phyloP scores from a whole-genome alignment of 1,140 invertebrate genomes.

The Procambarus clarkii region DNA sequence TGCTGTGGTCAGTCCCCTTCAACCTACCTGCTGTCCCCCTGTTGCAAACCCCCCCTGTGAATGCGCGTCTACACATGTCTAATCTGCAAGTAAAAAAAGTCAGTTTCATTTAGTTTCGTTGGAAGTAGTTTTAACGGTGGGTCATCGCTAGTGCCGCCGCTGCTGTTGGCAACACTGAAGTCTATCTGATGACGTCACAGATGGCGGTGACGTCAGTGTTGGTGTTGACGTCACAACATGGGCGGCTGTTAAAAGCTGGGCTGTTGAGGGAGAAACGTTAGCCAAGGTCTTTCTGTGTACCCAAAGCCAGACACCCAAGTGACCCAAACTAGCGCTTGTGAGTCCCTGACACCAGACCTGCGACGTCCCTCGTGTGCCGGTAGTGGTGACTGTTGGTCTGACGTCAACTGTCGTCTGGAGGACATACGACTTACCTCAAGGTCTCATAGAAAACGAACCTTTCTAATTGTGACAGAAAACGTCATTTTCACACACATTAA shows the following conservation, averaged over 20 bases:
- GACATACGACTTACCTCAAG: slow-evolving; percentile 24
- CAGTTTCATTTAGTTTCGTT: slow-evolving; percentile 8
- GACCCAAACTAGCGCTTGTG: not conserved
- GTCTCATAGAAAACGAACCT: not conserved
- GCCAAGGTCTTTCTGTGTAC: slow-evolving; percentile 21
- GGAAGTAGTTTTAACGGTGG: not conserved
- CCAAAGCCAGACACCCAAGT: slow-evolving; percentile 18
- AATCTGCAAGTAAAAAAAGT: slow-evolving; percentile 85
- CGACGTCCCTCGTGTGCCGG: not conserved
- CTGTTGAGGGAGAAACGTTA: slow-evolving; percentile 51
- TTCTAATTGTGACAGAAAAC: not conserved
- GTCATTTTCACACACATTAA: not conserved
- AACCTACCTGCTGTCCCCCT: slow-evolving; percentile 96
- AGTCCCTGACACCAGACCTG: not conserved
- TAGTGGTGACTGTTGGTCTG: slow-evolving; percentile 6
- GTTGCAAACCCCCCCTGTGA: slow-evolving; percentile 95
- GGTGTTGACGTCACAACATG: slow-evolving; percentile 35
- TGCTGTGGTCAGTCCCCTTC: slow-evolving; percentile 10
- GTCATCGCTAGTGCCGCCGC: not conserved
- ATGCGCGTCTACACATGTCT: slow-evolving; percentile 98
- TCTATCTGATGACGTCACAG: slow-evolving; percentile 40
- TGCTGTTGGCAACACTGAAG: slow-evolving; percentile 22
- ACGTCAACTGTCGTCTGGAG: slow-evolving; percentile 35
- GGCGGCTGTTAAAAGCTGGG: not conserved
- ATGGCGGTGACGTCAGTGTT: slow-evolving; percentile 20